Evolutionary conservation across 2,888 invertebrate genomes (phyloP).

Genomic region (Eucera pruinosa): DNA sequence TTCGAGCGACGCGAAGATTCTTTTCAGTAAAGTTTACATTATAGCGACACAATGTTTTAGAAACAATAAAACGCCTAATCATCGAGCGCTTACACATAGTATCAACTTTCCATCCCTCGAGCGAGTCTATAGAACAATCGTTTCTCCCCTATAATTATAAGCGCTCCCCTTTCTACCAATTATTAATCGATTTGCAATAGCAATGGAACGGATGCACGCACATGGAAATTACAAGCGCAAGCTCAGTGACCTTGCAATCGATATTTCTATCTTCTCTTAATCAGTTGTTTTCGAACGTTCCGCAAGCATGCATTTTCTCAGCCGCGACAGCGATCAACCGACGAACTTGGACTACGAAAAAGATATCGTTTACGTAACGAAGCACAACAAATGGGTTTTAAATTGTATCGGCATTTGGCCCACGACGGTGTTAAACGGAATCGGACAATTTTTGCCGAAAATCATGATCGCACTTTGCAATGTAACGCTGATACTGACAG

Average conservation of each 20-base stretch:
- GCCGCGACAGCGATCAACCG: background rate
- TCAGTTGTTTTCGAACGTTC: slow-evolving; percentile 39
- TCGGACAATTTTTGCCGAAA: slow-evolving; percentile 3
- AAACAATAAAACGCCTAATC: background rate
- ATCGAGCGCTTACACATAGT: background rate
- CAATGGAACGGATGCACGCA: background rate
- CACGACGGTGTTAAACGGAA: background rate
- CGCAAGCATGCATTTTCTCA: background rate
- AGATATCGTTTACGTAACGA: slow-evolving; percentile 45
- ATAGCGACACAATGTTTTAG: no score
- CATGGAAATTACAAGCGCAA: background rate
- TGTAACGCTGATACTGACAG: slow-evolving; percentile 65
- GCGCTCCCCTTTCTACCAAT: background rate
- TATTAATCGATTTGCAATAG: slow-evolving; percentile 4
- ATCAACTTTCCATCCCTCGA: background rate
- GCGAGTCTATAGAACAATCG: background rate
- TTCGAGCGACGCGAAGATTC: no score
- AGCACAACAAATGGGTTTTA: slow-evolving; percentile 64
- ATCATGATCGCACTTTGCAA: slow-evolving; percentile 34
- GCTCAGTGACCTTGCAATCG: slow-evolving; percentile 38
- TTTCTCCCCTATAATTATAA: background rate
- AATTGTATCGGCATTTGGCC: slow-evolving; percentile 73
- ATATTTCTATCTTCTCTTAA: slow-evolving; percentile 24
- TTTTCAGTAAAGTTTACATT: no score
- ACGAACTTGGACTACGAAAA: slow-evolving; percentile 24